phyloP scores from a whole-genome alignment of 2,888 invertebrate species.

The Resseliella maxima region DNA sequence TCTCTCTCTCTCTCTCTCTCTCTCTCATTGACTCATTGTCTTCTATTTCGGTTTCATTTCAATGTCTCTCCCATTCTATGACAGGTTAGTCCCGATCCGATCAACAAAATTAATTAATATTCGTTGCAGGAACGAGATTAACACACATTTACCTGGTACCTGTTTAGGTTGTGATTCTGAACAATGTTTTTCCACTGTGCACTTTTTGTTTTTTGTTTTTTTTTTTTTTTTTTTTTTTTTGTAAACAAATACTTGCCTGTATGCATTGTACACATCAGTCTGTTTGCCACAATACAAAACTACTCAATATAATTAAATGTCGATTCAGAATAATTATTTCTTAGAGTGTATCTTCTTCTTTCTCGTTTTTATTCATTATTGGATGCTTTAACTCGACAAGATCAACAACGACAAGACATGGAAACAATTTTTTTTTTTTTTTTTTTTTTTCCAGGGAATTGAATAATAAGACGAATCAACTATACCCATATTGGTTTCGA shows the following conservation, averaged over 20 bases:
- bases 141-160: conserved; percentile 13
- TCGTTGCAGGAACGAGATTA: conserved; percentile 37
- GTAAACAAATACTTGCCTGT: too few relatives aligned
- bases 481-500: neutral
- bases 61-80: neutral
- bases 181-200: too few relatives aligned
- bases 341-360: neutral
- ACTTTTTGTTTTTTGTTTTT: too few relatives aligned
- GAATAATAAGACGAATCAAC: conserved; percentile 8
- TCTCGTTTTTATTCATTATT: neutral
- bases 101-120: neutral
- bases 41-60: neutral
- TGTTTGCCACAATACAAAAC: neutral
- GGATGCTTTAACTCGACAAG: neutral
- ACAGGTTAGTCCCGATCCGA: neutral
- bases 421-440: too few relatives aligned
- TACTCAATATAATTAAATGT: neutral
- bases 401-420: neutral
- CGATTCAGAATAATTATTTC: conserved; percentile 2
- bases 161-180: neutral
- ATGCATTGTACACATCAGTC: neutral
- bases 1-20: too few relatives aligned
- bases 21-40: too few relatives aligned
- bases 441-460: conserved; percentile 9
- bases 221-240: too few relatives aligned